Conservation (phyloP, 2,797 vertebrate genomes). For the Eulemur coronatus region DNA sequence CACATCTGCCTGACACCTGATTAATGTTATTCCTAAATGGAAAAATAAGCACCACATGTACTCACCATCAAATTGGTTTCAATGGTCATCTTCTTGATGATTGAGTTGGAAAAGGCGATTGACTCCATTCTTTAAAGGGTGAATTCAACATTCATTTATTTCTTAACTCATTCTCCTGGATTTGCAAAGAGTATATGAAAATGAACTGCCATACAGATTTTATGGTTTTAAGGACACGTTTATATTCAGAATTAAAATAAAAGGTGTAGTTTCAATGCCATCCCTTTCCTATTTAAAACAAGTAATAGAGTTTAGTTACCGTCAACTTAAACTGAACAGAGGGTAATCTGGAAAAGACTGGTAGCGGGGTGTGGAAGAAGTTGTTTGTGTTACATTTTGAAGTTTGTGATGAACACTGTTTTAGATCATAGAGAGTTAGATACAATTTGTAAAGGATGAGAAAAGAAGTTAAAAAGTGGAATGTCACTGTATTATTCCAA, state of each 20-base stretch:
- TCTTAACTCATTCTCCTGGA: neutral
- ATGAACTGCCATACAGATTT: neutral
- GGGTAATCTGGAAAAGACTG: neutral
- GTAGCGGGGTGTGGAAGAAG: neutral
- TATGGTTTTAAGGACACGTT: constrained; percentile 37
- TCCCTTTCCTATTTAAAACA: neutral
- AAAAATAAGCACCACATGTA: too few species aligned
- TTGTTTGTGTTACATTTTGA: neutral
- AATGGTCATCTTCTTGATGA: neutral
- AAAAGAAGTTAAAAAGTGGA: constrained; percentile 39
- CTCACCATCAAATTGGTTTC: too few species aligned
- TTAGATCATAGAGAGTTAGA: neutral
- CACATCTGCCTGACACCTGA: too few species aligned
- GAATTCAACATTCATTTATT: neutral
- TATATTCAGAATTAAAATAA: constrained; percentile 41
- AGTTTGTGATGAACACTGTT: constrained; percentile 13
- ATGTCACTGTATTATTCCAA: constrained; percentile 23
- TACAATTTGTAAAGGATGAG: constrained; percentile 35
- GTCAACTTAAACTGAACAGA: neutral
- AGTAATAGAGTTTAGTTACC: neutral
- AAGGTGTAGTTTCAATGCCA: neutral
- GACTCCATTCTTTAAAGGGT: neutral
- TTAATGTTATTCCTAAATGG: too few species aligned
- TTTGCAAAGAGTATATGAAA: constrained; percentile 19
- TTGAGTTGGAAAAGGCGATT: neutral